Evolutionary conservation across 2,113 vertebrate genomes (phyloP), one percentile per base, ranked within the genome.

Genomic region (Gavia stellata): DNA sequence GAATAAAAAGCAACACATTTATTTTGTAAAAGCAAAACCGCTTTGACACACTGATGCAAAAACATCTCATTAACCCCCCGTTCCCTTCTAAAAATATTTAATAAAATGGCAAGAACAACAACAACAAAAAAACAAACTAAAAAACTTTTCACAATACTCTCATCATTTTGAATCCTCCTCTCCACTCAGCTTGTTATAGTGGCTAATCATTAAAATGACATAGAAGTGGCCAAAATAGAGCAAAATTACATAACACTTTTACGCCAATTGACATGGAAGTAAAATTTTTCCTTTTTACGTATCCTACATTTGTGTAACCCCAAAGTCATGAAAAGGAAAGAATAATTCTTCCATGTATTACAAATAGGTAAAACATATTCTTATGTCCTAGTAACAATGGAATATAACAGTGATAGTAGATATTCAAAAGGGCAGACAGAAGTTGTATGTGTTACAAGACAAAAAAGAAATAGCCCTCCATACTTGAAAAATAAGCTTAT

Each of bases 1-100:
- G 66, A 95, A 96, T 70, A 93, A 86, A 95, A 91, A 94, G 66
- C 29, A 97, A 91, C 47, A 31, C 44, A 65, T 94, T 68, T 81
- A 67, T 84, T 95, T 87, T 62, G 68, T 40, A 71, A 95, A 84
- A 73, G 53, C 52, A 84, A 91, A 97, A 83, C 33, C 34, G 13
- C 78, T 84, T 75, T 94, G 95, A 95, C 86, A 91, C 56, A 50
- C 24, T 61, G 80, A 92, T 3, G 31, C 80, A 91, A 92, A 93
- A 66, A 2, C 31, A 91, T 42, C 70, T 81, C 52, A 74, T 79
- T 75, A 70, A 53, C 36, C 62, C 17, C 10, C 4, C 3, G 8
- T 25, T 86, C 25, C 26, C n/a, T 63, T 68, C 31, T 65, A 90
- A 81, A 92, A 83, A 47, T 59, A 93, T 66, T 86, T 94, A 83